Base-by-base conservation (phyloP, 2,113 vertebrate species). In the Gasterosteus aculeatus region DNA sequence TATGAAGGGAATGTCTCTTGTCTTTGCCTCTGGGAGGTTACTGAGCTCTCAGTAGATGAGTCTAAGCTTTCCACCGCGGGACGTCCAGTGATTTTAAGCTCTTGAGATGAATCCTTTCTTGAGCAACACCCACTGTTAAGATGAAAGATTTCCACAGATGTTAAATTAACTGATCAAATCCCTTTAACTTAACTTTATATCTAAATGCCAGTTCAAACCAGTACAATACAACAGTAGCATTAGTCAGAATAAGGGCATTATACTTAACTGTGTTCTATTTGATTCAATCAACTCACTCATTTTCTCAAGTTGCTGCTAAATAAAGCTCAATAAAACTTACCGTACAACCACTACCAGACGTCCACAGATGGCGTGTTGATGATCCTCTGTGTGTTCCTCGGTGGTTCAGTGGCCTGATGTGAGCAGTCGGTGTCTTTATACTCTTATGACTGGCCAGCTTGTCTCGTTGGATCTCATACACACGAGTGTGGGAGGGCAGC, bases 11-110 rank as follows among this genome's bases (percentile, higher is more conserved):
- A 51, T 8, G 19, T 42, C 3, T 47, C 46, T 69, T 39, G 10
- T 47, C 46, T 66, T 49, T 46, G 16, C 72, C 11, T n/a, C 29
- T n/a, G 15, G 11, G 7, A n/a, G 22, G 22, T 60, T 10, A 14
- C 14, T 26, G 29, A 54, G 26, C 7, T 5, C 2, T 64, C 11
- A 44, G 47, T 29, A 5, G 54, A 12, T 19, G 7, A 60, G 31
- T 38, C n/a, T 26, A 22, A 2, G 88, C 60, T 95, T 94, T 69
- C 94, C 95, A 80, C 14, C 94, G 84, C 67, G 0, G 92, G 89
- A 3, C 93, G 33, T 68, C 93, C 95, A 0, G 91, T 93, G 29
- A 38, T 68, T 94, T 88, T 51, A 90, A 75, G 94, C 0, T 91
- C 91, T 61, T 91, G 86, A 14, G 65, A 75, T 0, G 86, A 87